A percentile compares a stretch with the other conserved stretches of the same genome.
Conservation (phyloP, 2,797 vertebrate genomes). For the Falco novaeseelandiae region DNA sequence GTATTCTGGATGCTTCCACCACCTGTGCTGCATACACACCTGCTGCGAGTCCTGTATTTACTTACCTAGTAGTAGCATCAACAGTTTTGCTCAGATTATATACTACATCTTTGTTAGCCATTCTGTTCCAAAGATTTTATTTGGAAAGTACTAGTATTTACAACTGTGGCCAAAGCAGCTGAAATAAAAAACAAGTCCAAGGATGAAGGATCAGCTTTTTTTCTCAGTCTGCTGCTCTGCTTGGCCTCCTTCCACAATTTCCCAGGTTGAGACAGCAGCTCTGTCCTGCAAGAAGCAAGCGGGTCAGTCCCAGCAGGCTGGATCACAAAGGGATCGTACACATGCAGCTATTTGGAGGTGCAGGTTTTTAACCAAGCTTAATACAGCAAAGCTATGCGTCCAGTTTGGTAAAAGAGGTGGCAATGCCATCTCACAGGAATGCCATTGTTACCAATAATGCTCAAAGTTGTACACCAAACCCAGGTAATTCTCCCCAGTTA, state of each 20-base stretch:
- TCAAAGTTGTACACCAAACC: not conserved
- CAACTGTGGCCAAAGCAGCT: not conserved
- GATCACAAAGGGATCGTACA: accelerated
- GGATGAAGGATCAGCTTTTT: slow-evolving; percentile 9
- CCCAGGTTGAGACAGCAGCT: slow-evolving; percentile 87
- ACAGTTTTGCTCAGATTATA: not conserved
- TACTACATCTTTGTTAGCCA: not conserved
- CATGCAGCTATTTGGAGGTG: accelerated
- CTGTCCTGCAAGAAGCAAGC: slow-evolving; percentile 79
- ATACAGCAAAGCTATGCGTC: not conserved
- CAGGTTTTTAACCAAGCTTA: not conserved
- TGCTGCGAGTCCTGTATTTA: not conserved
- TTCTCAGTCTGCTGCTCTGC: not conserved
- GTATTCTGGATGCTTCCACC: not conserved
- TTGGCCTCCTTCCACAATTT: slow-evolving; percentile 68
- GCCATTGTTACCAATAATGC: not conserved
- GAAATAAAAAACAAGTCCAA: not conserved
- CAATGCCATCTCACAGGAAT: not conserved
- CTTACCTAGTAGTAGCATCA: not conserved
- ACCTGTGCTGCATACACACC: accelerated
- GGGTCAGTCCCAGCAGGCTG: not conserved
- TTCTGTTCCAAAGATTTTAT: not conserved
- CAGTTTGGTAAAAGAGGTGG: not conserved
- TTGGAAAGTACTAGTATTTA: not conserved
- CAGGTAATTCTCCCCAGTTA: not conserved